Base-by-base conservation (phyloP, 2,888 invertebrate genomes). In the Chrysina gloriosa region DNA sequence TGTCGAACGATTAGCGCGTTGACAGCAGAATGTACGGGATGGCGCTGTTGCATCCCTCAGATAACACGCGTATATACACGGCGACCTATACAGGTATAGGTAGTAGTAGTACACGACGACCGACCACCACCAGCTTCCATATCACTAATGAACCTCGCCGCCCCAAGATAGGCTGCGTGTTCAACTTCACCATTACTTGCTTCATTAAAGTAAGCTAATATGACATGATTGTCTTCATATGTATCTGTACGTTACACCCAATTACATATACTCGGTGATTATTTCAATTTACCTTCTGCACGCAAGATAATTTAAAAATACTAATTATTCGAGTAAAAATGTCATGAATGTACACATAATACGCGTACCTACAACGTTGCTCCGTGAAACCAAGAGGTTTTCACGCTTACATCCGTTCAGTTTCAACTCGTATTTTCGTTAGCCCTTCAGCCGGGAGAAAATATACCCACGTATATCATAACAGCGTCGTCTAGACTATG, bases 201-300 rank as follows among this genome's bases (percentile, higher is more conserved):
- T 81, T 81, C 81, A 82, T 82, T 82, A 82, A 79, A 77, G 75
- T 74, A 76, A 75, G 74, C 81, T 81, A 82, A 82, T 82, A 82
- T 80, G 82, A 81, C 81, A 81, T 81, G 81, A 82, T 81, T 80
- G 80, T 81, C 79, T 79, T 56, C 36, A 78, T 74, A 79, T 79
- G 78, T 78, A 77, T 79, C 79, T 78, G 80, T 80, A 79, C 78
- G 80, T 80, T 79, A 79, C 77, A 77, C 78, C 78, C 81, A 82
- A 82, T 81, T 80, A 80, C 77, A 78, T 74, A 76, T 75, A 73
- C 75, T 70, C 75, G 74, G 70, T 76, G 76, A 79, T 79, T 79
- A 79, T 79, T 77, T 77, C 77, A 76, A 76, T 78, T 79, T 77
- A 73, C 76, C 74, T 75, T 75, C 58, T 75, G 77, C 80, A 80